These are phyloP conservation scores for Xestia rhomboidea DNA, from an alignment of 2,888 invertebrate genomes.

Conservation along the genomic window DNA sequence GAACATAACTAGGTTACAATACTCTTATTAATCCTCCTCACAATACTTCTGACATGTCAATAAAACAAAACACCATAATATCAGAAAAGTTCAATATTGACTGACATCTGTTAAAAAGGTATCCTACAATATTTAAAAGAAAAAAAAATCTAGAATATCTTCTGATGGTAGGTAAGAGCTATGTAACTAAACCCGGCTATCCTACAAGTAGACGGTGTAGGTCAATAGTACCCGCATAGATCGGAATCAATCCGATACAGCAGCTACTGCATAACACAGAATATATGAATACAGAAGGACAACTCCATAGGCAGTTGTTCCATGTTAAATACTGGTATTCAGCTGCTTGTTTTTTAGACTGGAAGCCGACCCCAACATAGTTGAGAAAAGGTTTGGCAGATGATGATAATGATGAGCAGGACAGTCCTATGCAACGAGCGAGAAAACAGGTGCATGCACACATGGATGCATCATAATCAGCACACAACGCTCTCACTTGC, in stretches of 20 bases:
- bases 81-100: not conserved
- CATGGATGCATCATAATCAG: not conserved
- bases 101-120: not conserved
- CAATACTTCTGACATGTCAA: not conserved
- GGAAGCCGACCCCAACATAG: not conserved
- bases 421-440: not conserved
- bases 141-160: not conserved
- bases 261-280: not conserved
- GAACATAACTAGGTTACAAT: not conserved
- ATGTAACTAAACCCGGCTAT: slow-evolving; percentile 1
- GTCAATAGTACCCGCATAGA: slow-evolving; percentile 42
- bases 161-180: not conserved
- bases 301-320: no score
- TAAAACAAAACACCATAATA: not conserved
- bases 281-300: not conserved
- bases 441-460: not conserved
- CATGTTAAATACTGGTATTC: not conserved
- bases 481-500: not conserved
- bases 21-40: not conserved
- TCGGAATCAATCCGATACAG: slow-evolving; percentile 25
- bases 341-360: not conserved
- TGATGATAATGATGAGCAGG: not conserved
- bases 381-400: not conserved
- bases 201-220: slow-evolving; percentile 3
- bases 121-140: no score